phyloP scores from a whole-genome alignment of 2,797 vertebrate genomes.

The Thripadectes ignobilis region DNA sequence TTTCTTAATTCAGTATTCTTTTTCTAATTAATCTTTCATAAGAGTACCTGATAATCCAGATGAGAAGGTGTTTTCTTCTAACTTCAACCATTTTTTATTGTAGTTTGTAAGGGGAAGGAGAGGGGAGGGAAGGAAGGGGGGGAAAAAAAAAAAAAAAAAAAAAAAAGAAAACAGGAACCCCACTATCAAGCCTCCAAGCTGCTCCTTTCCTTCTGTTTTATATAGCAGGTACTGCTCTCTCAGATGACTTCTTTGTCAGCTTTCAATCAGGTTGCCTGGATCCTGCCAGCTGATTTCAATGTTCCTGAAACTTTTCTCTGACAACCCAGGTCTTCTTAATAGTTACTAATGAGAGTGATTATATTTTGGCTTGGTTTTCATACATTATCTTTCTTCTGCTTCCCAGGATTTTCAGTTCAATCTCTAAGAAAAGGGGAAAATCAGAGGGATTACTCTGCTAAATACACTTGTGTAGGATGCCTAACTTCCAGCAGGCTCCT shows the following conservation, averaged over 20 bases:
- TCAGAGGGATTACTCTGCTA: not conserved
- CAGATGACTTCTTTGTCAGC: not conserved
- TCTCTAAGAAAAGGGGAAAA: not conserved
- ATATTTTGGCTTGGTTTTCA: not conserved
- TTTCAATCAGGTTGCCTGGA: not conserved
- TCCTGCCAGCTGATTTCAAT: not conserved
- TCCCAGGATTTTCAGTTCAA: not conserved
- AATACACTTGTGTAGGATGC: not conserved
- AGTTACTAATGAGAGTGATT: not conserved
- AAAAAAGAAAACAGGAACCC: not conserved
- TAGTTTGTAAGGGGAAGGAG: no score
- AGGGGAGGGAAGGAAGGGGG: no score
- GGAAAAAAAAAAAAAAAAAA: not conserved
- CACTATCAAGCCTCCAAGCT: not conserved
- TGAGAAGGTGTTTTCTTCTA: not conserved
- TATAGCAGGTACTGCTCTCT: not conserved
- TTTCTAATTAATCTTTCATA: not conserved
- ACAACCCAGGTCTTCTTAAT: not conserved
- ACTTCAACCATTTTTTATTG: not conserved
- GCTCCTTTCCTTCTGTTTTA: not conserved
- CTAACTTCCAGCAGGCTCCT: not conserved
- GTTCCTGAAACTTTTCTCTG: not conserved
- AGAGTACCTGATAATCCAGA: not conserved
- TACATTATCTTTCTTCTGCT: not conserved
- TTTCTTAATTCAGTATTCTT: not conserved